phyloP scores from a whole-genome alignment of 2,113 vertebrate genomes.

The Megalops atlanticus region DNA sequence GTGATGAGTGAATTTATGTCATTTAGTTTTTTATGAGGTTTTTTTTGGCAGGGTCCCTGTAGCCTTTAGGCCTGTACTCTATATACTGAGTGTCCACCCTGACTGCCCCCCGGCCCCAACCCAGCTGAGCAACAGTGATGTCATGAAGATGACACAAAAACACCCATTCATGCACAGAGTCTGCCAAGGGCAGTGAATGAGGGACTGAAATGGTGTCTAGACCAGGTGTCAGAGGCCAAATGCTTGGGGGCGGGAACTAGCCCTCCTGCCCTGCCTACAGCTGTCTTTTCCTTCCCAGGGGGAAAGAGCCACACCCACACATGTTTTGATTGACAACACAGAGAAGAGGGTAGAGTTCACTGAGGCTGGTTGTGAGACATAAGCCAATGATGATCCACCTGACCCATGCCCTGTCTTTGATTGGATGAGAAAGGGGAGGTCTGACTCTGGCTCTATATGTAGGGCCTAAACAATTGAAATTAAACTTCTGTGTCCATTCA shows the following conservation, averaged over 20 bases:
- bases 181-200: slow-evolving; percentile 88
- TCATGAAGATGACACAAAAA: slow-evolving; percentile 90
- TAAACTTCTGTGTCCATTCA: neutral
- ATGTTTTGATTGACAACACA: slow-evolving; percentile 77
- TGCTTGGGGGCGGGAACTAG: slow-evolving; percentile 85
- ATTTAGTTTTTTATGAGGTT: no score
- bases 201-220: slow-evolving; percentile 90
- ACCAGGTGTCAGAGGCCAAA: no score
- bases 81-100: no score
- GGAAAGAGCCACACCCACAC: neutral
- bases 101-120: slow-evolving; percentile 47
- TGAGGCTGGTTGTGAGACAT: slow-evolving; percentile 74
- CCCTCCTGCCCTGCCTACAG: slow-evolving; percentile 86
- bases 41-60: no score
- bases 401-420: no score
- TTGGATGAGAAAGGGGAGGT: no score
- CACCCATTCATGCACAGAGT: no score
- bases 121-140: slow-evolving; percentile 83
- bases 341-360: slow-evolving; percentile 60
- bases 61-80: no score
- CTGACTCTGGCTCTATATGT: no score
- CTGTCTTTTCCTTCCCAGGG: slow-evolving; percentile 76
- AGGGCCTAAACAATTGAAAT: no score
- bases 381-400: slow-evolving; percentile 74
- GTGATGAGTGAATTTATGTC: slow-evolving; percentile 54